Conservation (phyloP, 2,113 vertebrate genomes). For the Gulo gulo region DNA sequence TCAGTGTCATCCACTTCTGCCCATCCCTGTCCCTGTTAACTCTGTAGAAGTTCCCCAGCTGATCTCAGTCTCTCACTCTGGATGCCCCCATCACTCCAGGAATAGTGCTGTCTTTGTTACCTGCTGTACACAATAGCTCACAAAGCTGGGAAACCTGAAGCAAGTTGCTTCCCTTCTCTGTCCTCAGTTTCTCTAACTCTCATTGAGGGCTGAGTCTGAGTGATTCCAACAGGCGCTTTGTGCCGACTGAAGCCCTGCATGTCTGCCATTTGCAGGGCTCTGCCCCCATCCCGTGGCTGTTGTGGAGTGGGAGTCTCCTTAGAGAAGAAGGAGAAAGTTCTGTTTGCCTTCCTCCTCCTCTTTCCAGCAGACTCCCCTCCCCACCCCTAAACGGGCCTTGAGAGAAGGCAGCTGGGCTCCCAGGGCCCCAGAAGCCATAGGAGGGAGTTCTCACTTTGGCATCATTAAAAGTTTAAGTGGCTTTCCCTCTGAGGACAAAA, state of each 20-base stretch:
- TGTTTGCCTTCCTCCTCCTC: background rate
- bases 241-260: background rate
- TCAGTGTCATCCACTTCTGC: background rate
- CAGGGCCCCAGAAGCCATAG: background rate
- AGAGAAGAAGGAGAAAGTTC: background rate
- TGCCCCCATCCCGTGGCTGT: background rate
- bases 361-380: background rate
- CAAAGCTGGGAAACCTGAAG: background rate
- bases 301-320: background rate
- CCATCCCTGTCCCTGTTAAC: background rate
- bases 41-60: background rate
- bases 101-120: background rate
- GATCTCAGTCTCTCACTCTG: background rate
- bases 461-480: slow-evolving; percentile 66
- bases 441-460: slow-evolving; percentile 10
- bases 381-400: background rate
- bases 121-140: background rate
- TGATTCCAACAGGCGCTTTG: background rate
- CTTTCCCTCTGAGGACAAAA: background rate
- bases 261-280: background rate
- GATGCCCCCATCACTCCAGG: background rate
- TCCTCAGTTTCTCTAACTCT: background rate
- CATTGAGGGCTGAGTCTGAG: background rate
- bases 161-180: background rate
- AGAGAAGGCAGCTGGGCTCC: background rate